Base-by-base conservation (phyloP, 2,888 invertebrate species). In the Lottia scabra region DNA sequence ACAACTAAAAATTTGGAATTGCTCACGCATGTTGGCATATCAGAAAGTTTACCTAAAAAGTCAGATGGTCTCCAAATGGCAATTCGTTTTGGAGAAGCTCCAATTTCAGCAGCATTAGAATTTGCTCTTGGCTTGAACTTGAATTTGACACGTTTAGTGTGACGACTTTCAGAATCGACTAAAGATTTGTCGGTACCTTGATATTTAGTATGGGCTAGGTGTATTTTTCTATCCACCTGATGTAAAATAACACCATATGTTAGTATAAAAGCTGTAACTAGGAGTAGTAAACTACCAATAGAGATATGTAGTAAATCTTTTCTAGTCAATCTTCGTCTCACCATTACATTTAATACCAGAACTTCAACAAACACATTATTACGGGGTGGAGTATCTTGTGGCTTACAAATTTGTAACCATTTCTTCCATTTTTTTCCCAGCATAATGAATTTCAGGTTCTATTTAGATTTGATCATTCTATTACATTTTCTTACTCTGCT, bases 231-330 rank as follows among this genome's bases (percentile, higher is more conserved):
- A 72, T 81, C 78, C 16, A 85, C 78, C 46, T 79, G 83, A 8
- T 76, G 76, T 19, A 85, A 75, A 4, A 83, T 72, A 12, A 85
- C 74, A 15, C 83, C 83, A 74, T 85, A 85, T 6, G 79, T 75
- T 23, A 82, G 67, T 26, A 84, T 78, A 71, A 85, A 85, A 1
- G 78, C 75, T 3, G 83, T 62, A 3, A 83, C 76, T 16, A 85
- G 67, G 38, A 81, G 67, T 27, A 85, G 67, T 8, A 83, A 81
- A 45, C 84, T 79, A 48, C 83, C 83, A 65, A 84, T 80, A 73
- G 84, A 83, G 43, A 82, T 78, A 73, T 81, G 83, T 23, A 85
- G 76, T 56, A 84, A 70, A 67, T 83, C 83, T 65, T 78, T 77
- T 12, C 77, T 74, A 15, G 82, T 75, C 75, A 70, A 27, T 63